A percentile compares a stretch with the other conserved stretches of the same genome.
These are phyloP conservation scores for Andrena minutula DNA, from an alignment of 2,888 invertebrate species.

Conservation along the genomic window DNA sequence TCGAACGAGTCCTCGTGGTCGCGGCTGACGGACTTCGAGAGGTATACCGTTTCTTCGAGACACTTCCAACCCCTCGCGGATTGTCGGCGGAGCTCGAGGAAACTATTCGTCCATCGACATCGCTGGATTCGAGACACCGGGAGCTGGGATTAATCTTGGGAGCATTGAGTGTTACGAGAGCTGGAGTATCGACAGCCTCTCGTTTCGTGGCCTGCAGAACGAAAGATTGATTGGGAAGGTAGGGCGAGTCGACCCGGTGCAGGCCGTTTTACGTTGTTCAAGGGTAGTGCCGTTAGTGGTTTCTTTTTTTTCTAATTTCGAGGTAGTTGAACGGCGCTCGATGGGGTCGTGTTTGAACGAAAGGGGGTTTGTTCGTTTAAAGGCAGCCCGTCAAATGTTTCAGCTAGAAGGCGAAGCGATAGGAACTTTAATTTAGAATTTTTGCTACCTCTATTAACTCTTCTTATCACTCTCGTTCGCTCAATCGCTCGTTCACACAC, in stretches of 20 bases:
- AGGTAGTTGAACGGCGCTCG: conserved; percentile 63
- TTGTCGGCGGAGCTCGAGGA: conserved; percentile 19
- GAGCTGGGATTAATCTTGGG: conserved; percentile 22
- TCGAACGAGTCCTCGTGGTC: conserved; percentile 50
- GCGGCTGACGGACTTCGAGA: conserved; percentile 55
- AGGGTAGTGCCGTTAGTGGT: conserved; percentile 54
- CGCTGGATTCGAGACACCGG: conserved; percentile 40
- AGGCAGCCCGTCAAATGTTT: conserved; percentile 45
- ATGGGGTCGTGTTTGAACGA: conserved; percentile 37
- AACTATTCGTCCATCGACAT: conserved; percentile 23
- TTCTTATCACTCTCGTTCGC: conserved; percentile 17
- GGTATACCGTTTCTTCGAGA: conserved; percentile 43
- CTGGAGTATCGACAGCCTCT: conserved; percentile 82
- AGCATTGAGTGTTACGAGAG: conserved; percentile 64
- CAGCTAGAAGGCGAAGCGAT: conserved; percentile 60
- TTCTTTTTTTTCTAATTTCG: conserved; percentile 56
- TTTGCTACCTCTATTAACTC: conserved; percentile 55
- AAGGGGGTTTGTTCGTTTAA: conserved; percentile 49
- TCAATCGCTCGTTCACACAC: conserved; percentile 3
- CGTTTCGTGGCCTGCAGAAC: conserved; percentile 49
- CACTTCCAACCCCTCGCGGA: neutral
- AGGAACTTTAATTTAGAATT: conserved; percentile 63
- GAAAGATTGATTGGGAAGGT: conserved; percentile 9
- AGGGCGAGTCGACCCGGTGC: conserved; percentile 35
- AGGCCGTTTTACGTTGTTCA: conserved; percentile 51